Evolutionary conservation across 2,113 vertebrate species (phyloP), one percentile per base, ranked within the genome.

Genomic region (Dermatemys mawii): DNA sequence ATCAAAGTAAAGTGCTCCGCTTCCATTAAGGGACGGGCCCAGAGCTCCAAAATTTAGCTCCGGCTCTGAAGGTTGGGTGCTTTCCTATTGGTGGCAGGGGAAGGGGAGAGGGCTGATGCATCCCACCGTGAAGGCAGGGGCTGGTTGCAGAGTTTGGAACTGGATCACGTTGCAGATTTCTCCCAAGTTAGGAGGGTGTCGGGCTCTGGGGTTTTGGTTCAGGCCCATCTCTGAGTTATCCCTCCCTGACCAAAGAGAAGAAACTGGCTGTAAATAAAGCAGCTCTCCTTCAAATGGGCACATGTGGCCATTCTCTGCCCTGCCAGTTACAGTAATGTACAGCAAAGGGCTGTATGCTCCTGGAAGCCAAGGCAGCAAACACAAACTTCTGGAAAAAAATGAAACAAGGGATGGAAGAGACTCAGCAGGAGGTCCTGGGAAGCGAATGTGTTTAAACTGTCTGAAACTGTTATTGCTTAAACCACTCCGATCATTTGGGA

Each of bases 1-100:
- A 10, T 2, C 11, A n/a, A 38, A 9, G 5, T 38, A 13, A 2
- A 63, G 50, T 0, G 0, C 16, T 87, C 2, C 0, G 19, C 10
- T 32, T 54, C 48, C 49, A 82, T 7, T 54, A 44, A 50, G 1
- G 44, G 8, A 35, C 21, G 78, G 81, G 78, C 51, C 67, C 11
- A 27, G 48, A 46, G 22, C 46, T 53, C 70, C 60, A 38, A 19
- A 81, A 80, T n/a, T 38, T 6, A 4, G 26, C 35, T 1, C 29
- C 1, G 16, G 26, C 4, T 26, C 76, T n/a, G 67, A 80, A 70
- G 24, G 10, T 14, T 46, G 27, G 35, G 29, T 87, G 1, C 0
- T 49, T 76, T 46, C 24, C 0, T 1, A 38, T 27, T 35, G 16
- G 14, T 12, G 79, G 54, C 6, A 13, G 88, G 38, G 76, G 78